phyloP scores from a whole-genome alignment of 2,113 vertebrate species.

The Rhynchopsitta pachyrhyncha region DNA sequence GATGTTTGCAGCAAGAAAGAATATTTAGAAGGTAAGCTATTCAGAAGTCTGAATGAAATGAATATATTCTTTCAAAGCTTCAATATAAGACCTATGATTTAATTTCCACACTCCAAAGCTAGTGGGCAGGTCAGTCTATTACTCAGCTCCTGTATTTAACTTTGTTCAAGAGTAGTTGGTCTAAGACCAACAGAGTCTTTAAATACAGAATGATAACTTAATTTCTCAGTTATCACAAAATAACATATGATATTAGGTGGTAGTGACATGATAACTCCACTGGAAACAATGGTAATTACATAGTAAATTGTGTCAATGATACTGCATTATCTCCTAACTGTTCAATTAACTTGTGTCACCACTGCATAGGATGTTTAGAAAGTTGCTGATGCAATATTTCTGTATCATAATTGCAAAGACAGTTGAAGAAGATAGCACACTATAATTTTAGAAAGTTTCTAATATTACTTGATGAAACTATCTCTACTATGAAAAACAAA shows the following conservation, averaged over 20 bases:
- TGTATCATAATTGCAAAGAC: constrained; percentile 70
- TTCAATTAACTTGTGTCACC: constrained; percentile 71
- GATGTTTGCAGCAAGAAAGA: neutral
- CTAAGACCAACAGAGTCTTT: constrained; percentile 52
- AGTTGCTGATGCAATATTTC: constrained; percentile 71
- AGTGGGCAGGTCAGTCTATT: constrained; percentile 31
- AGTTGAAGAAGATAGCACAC: constrained; percentile 54
- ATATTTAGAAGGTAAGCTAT: neutral
- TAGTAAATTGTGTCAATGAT: constrained; percentile 70
- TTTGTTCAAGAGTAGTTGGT: constrained; percentile 23
- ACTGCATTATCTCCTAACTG: constrained; percentile 72
- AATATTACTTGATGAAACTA: constrained; percentile 34
- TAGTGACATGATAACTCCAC: constrained; percentile 65
- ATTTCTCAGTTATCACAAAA: constrained; percentile 68
- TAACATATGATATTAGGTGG: constrained; percentile 68
- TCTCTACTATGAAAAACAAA: constrained; percentile 30
- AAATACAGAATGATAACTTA: constrained; percentile 60
- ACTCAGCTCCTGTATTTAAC: constrained; percentile 19
- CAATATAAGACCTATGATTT: constrained; percentile 1
- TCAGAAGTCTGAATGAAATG: neutral
- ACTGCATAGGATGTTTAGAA: constrained; percentile 66
- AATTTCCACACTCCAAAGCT: constrained; percentile 29
- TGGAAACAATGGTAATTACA: constrained; percentile 75
- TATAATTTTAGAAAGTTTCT: constrained; percentile 58
- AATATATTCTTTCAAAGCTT: neutral